These are phyloP conservation scores for Catocala sponsa DNA, from an alignment of 2,888 invertebrate species.

Conservation along the genomic window DNA sequence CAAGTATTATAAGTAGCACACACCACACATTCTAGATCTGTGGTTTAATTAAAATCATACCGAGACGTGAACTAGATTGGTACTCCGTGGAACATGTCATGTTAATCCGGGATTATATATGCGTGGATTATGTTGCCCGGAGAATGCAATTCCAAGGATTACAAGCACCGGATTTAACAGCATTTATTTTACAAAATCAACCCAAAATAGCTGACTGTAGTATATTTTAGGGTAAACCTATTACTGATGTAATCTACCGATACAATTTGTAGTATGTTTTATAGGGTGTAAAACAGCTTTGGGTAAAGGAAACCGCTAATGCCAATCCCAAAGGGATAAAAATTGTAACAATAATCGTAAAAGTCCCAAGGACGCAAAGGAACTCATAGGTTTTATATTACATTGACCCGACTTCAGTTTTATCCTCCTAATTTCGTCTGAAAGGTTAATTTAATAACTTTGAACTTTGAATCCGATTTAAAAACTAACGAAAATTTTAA, in stretches of 20 bases:
- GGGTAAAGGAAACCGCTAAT: constrained; percentile 17
- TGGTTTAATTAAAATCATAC: not conserved
- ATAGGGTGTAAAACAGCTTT: constrained; percentile 20
- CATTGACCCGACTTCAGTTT: too few relatives aligned
- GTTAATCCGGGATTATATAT: constrained; percentile 29
- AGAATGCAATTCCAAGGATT: constrained; percentile 3
- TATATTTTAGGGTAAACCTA: constrained; percentile 2
- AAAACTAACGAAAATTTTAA: too few relatives aligned
- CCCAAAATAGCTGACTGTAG: not conserved
- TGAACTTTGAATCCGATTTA: too few relatives aligned
- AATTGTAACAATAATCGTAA: constrained; percentile 6
- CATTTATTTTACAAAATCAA: not conserved
- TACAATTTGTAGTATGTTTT: constrained; percentile 35
- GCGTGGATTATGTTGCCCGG: constrained; percentile 15
- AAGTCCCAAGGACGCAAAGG: not conserved
- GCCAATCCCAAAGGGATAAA: constrained; percentile 9
- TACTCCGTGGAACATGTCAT: constrained; percentile 10
- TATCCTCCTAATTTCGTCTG: too few relatives aligned
- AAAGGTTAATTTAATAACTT: too few relatives aligned
- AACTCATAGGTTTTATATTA: not conserved
- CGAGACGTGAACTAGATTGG: not conserved
- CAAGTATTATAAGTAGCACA: too few relatives aligned
- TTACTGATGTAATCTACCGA: constrained; percentile 11
- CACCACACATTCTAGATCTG: not conserved
- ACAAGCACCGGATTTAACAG: constrained; percentile 5